Conservation (phyloP, 2,797 vertebrate genomes). For the Mormyrops boulengeri region DNA sequence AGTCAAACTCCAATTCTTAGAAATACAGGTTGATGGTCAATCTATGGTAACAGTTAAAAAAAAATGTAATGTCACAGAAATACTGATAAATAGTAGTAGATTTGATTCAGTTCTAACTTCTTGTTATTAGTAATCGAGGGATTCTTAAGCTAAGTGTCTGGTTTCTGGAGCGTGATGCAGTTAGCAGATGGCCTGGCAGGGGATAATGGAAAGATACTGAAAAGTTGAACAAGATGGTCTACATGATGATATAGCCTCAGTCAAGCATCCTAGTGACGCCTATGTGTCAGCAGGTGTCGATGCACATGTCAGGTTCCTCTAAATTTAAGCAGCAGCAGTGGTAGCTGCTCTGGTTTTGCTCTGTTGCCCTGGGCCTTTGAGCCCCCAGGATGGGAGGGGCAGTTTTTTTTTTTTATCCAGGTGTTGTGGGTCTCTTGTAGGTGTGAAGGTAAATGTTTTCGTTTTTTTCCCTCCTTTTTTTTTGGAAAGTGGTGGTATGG, state of each 20-base stretch:
- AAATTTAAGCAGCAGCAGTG: neutral
- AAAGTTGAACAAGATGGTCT: neutral
- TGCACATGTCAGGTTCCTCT: neutral
- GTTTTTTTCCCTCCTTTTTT: neutral
- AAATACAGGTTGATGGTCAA: neutral
- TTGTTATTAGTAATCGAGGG: neutral
- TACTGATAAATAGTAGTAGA: neutral
- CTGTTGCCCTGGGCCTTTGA: neutral
- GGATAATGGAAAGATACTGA: neutral
- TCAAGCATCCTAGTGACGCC: neutral
- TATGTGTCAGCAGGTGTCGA: neutral
- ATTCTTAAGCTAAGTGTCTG: neutral
- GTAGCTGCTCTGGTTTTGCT: neutral
- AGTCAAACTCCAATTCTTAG: neutral
- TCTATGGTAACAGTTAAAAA: neutral
- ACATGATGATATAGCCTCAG: neutral
- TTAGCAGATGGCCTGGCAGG: neutral
- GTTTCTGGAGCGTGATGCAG: neutral
- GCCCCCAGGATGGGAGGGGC: neutral
- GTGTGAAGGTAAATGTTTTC: neutral
- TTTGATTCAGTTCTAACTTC: neutral
- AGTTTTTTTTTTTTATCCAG: constrained; percentile 3
- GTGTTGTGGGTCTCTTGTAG: constrained; percentile 6
- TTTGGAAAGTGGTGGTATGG: neutral
- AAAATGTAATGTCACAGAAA: neutral